Evolutionary conservation across 2,113 vertebrate species (phyloP).

Genomic region (Smithornis capensis): DNA sequence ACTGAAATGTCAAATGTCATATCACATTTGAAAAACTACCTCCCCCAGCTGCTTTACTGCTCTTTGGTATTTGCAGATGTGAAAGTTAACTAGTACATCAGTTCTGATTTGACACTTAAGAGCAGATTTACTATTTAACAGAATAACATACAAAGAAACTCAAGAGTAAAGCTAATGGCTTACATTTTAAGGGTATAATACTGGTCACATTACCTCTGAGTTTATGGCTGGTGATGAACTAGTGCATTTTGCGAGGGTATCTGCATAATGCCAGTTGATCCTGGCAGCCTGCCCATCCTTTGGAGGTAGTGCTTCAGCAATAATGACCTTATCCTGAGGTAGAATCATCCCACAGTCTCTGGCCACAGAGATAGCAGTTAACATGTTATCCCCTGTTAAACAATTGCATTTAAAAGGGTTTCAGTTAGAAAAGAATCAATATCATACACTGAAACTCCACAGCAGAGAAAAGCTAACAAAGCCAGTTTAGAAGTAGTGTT

Average conservation of each 20-base stretch:
- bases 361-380: slow-evolving; percentile 97
- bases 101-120: background rate
- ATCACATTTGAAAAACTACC: background rate
- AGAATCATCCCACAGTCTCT: slow-evolving; percentile 98
- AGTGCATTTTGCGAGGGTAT: slow-evolving; percentile 78
- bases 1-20: background rate
- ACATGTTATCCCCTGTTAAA: slow-evolving; percentile 92
- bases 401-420: background rate
- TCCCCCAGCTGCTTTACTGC: background rate
- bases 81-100: background rate
- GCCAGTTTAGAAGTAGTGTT: background rate
- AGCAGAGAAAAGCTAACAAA: background rate
- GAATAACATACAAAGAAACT: background rate
- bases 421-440: background rate
- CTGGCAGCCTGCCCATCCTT: slow-evolving; percentile 91
- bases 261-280: slow-evolving; percentile 95
- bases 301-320: slow-evolving; percentile 91
- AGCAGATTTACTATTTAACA: background rate
- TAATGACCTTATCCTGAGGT: slow-evolving; percentile 91
- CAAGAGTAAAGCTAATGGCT: background rate
- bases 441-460: background rate
- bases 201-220: slow-evolving; percentile 77
- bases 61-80: background rate
- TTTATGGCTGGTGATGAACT: slow-evolving; percentile 71
- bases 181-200: background rate